Evolutionary conservation across 2,888 invertebrate genomes (phyloP).

Genomic region (Busseola fusca): DNA sequence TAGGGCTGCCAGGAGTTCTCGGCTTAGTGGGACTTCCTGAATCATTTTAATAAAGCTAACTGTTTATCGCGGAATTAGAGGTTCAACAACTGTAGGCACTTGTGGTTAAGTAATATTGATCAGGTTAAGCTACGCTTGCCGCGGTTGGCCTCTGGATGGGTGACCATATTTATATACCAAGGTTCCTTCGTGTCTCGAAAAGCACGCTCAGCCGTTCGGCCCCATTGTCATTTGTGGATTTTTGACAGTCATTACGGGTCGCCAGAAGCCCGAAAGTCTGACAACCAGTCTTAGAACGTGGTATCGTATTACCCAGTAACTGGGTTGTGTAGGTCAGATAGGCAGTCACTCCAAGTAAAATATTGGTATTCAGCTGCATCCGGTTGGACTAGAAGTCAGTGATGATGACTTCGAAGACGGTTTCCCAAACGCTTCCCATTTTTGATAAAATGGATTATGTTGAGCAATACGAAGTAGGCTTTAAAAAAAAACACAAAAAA

Average conservation of each 20-base stretch:
- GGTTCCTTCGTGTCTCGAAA: not conserved
- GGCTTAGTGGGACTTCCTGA: conserved; percentile 38
- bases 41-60: conserved; percentile 1
- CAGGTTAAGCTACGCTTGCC: not conserved
- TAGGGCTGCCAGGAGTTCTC: conserved; percentile 47
- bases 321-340: no score
- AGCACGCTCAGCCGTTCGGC: not conserved
- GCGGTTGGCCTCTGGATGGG: not conserved
- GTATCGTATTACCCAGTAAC: not conserved
- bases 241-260: not conserved
- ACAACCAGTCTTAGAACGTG: not conserved
- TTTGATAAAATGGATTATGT: not conserved
- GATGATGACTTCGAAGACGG: not conserved
- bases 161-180: not conserved
- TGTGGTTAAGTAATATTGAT: not conserved
- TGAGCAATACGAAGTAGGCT: no score
- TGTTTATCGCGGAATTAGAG: not conserved
- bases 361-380: not conserved
- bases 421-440: not conserved
- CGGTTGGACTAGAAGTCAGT: not conserved
- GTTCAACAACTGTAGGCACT: not conserved
- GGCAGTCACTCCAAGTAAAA: not conserved
- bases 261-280: not conserved
- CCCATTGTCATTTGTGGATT: not conserved
- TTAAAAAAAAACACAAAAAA: not conserved